Evolutionary conservation across 2,888 invertebrate species (phyloP).

Genomic region (Lochmaea crataegi): DNA sequence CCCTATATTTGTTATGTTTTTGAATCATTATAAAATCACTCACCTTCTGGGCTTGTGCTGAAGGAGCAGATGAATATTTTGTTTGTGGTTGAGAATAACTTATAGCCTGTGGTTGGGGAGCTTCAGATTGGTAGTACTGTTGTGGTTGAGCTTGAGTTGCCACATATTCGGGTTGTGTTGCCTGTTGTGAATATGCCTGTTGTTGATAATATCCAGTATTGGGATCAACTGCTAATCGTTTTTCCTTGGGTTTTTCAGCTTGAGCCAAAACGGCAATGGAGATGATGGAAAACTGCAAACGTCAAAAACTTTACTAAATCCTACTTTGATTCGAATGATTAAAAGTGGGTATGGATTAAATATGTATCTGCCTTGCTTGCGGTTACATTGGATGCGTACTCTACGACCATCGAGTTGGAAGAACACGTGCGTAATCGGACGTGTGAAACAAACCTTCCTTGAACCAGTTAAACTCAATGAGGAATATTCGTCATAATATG

Average conservation of each 20-base stretch:
- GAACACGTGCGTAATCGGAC: no score
- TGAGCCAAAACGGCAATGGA: slow-evolving; percentile 42
- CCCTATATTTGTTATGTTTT: neutral
- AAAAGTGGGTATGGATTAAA: no score
- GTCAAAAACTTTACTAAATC: neutral
- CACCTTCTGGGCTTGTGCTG: slow-evolving; percentile 36
- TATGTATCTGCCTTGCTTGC: no score
- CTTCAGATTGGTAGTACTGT: slow-evolving; percentile 46
- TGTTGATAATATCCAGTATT: slow-evolving; percentile 33
- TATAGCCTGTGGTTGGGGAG: slow-evolving; percentile 43
- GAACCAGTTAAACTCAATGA: no score
- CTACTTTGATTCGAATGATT: neutral
- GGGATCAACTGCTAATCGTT: slow-evolving; percentile 46
- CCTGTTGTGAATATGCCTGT: slow-evolving; percentile 11
- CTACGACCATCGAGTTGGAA: no score
- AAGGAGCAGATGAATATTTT: slow-evolving; percentile 22
- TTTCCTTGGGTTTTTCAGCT: slow-evolving; percentile 44
- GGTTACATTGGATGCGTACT: no score
- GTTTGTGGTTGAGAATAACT: slow-evolving; percentile 43
- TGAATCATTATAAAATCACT: slow-evolving; percentile 5
- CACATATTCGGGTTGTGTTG: slow-evolving; percentile 43
- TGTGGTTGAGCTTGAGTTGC: slow-evolving; percentile 45
- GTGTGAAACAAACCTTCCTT: no score
- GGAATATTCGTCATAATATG: no score
- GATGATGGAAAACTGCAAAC: slow-evolving; percentile 47